Evolutionary conservation across 1,140 invertebrate genomes (phyloP), one percentile per base, ranked within the genome.

Genomic region (Aphaenogaster rudis): DNA sequence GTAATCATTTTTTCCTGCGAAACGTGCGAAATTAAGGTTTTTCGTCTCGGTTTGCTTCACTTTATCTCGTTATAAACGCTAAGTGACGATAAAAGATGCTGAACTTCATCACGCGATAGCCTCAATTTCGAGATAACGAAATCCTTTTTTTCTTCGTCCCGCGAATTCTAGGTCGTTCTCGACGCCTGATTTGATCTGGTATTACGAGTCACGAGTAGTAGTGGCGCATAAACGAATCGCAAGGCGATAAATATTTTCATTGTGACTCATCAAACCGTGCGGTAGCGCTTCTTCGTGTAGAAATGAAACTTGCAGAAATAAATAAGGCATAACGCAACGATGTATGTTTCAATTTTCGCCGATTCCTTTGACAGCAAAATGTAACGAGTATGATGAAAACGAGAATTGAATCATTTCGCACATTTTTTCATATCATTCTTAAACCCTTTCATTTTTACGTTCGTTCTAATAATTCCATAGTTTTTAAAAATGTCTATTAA

Each of bases 261-360:
- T 15, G 48, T 91, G 88, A 91, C 74, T 91, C 88, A 91, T 59
- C 81, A 54, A 66, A 85, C 54, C 33, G 39, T 69, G 67, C 17
- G 48, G 66, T 77, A 67, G 36, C 50, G 36, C 50, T 76, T 67
- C 48, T 76, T 78, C 61, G 33, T 66, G 59, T 48, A 71, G n/a
- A 59, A 57, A 13, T 0, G 11, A 33, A 64, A 7, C 33, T 45
- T 72, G 42, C 57, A 59, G 54, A 86, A 76, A 86, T 76, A 50
- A 71, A 21, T 21, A 21, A 79, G 28, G n/a, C 28, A 45, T 36
- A 21, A 59, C 7, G 8, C 42, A 74, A n/a, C 42, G 45, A 36
- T 64, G 42, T 81, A 71, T 28, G 21, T 17, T 33, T 61, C 7
- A 17, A 50, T 80, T 28, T 57, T 39, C 36, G 3, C 57, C 9